phyloP scores from a whole-genome alignment of 2,797 vertebrate species.

The Lateolabrax maculatus region DNA sequence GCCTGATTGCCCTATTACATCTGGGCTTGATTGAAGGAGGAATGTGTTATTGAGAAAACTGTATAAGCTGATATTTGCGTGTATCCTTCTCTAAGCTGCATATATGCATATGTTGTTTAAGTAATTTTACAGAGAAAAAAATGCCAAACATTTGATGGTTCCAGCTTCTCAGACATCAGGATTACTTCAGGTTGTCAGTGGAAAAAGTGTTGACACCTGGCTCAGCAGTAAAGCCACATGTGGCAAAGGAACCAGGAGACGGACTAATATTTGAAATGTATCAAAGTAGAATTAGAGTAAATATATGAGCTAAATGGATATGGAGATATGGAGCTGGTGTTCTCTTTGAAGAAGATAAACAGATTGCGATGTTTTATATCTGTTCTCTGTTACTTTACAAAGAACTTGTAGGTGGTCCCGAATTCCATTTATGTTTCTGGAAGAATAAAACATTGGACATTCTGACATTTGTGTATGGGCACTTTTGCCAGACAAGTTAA shows the following conservation, averaged over 20 bases:
- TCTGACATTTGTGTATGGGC: conserved; percentile 41
- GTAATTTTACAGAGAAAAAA: background rate
- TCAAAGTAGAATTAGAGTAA: too few species aligned
- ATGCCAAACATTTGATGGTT: background rate
- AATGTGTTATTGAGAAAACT: conserved; percentile 72
- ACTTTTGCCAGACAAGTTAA: conserved; percentile 53
- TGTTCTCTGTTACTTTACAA: conserved; percentile 25
- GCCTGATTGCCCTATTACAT: conserved; percentile 54
- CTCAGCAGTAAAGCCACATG: too few species aligned
- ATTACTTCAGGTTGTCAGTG: too few species aligned
- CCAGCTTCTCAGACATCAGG: background rate
- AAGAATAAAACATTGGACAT: conserved; percentile 61
- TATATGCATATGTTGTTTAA: background rate
- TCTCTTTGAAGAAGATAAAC: conserved; percentile 52
- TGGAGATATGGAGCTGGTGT: too few species aligned
- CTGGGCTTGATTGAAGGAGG: conserved; percentile 79
- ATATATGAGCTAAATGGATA: conserved; percentile 2
- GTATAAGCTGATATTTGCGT: conserved; percentile 49
- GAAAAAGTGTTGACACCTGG: too few species aligned
- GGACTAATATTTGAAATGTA: background rate
- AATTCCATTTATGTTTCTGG: conserved; percentile 57
- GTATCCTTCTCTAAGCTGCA: conserved; percentile 12
- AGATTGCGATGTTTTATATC: conserved; percentile 21
- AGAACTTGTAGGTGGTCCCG: conserved; percentile 43
- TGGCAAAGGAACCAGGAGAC: background rate